Conservation (phyloP, 1,140 invertebrate species). For the Cylas formicarius region DNA sequence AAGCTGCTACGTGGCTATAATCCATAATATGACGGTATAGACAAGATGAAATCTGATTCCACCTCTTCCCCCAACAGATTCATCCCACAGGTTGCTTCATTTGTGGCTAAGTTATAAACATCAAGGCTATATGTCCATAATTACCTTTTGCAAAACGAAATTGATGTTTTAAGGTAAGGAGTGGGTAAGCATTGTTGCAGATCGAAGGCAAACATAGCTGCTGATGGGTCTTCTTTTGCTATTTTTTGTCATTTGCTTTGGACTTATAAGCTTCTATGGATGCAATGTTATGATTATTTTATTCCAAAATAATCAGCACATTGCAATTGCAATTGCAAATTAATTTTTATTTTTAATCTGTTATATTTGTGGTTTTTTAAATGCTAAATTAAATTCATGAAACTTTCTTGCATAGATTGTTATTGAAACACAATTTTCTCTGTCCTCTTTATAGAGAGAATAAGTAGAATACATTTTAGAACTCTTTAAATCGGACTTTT, state of each 20-base stretch:
- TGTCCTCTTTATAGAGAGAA: neutral
- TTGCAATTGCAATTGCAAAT: too few species aligned
- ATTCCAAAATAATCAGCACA: too few species aligned
- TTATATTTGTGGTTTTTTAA: neutral
- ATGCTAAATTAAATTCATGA: neutral
- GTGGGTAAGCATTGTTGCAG: constrained; percentile 39
- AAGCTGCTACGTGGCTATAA: too few species aligned
- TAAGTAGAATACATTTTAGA: neutral
- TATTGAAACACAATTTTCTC: neutral
- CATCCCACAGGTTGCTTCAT: too few species aligned
- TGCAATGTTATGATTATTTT: constrained; percentile 8
- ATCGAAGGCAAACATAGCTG: constrained; percentile 29
- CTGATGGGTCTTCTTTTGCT: constrained; percentile 2
- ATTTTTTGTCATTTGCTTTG: constrained; percentile 7
- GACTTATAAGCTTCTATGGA: constrained; percentile 13
- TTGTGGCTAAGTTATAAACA: too few species aligned
- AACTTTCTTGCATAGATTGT: neutral
- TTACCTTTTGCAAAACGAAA: constrained; percentile 38
- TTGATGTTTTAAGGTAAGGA: constrained; percentile 27
- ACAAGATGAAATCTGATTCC: too few species aligned
- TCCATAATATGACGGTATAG: too few species aligned
- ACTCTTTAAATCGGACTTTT: neutral
- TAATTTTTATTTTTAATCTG: constrained; percentile 6
- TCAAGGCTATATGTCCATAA: constrained; percentile 41
- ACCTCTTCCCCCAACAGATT: too few species aligned